These are phyloP conservation scores for Dione vanillae DNA, from an alignment of 2,888 invertebrate genomes.

Conservation along the genomic window DNA sequence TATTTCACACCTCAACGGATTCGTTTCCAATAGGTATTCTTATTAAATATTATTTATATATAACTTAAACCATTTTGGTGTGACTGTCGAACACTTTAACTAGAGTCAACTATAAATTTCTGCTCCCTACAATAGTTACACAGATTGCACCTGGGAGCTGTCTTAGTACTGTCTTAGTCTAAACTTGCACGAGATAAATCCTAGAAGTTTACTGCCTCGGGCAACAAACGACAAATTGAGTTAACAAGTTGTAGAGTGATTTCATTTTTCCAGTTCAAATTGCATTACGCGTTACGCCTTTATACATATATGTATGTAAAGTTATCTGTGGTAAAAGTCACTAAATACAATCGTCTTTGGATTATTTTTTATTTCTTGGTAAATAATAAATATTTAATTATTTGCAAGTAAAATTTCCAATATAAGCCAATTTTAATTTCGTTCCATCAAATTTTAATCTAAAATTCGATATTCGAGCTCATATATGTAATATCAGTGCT, in stretches of 20 bases:
- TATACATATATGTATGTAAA: too few relatives aligned
- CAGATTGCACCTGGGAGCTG: conserved; percentile 78
- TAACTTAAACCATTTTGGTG: conserved; percentile 51
- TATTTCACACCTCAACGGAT: too few relatives aligned
- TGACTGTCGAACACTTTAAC: conserved; percentile 52
- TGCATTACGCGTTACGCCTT: conserved; percentile 25
- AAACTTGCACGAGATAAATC: conserved; percentile 72
- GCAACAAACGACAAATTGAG: conserved; percentile 68
- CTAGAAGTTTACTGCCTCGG: conserved; percentile 58
- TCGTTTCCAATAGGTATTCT: neutral
- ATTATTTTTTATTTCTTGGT: too few relatives aligned
- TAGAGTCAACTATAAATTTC: conserved; percentile 71
- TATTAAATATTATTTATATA: neutral
- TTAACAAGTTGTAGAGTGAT: conserved; percentile 59
- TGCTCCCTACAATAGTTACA: conserved; percentile 77
- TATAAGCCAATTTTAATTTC: too few relatives aligned
- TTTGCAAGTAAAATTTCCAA: too few relatives aligned
- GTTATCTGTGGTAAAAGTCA: too few relatives aligned
- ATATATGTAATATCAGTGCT: too few relatives aligned
- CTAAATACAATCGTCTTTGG: too few relatives aligned
- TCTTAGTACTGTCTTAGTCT: conserved; percentile 66
- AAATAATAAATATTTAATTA: too few relatives aligned
- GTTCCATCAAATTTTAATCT: too few relatives aligned
- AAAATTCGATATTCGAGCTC: too few relatives aligned
- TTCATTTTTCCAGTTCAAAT: conserved; percentile 56